Conservation (phyloP, 92 coral and sea anemone genomes). For the Bergia puertoricense region DNA sequence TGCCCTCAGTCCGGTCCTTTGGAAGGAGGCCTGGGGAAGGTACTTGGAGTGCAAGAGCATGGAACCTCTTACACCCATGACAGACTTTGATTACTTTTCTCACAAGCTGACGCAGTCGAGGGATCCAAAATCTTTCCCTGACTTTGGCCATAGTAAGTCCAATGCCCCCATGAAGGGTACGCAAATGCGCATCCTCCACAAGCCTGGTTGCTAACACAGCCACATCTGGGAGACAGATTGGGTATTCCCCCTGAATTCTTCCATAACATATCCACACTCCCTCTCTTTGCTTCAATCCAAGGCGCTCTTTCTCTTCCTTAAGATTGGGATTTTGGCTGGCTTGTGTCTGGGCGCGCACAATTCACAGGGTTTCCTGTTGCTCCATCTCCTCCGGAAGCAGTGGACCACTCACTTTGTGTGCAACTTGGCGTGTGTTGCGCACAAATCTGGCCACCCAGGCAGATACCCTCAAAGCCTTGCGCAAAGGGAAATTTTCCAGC, state of each 20-base stretch:
- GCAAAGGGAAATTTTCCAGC: too few species aligned
- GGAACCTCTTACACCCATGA: constrained; percentile 4
- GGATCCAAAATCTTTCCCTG: too few species aligned
- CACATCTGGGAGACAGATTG: not conserved
- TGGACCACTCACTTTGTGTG: not conserved
- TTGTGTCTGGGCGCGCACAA: too few species aligned
- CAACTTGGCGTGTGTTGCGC: too few species aligned
- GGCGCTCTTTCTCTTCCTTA: not conserved
- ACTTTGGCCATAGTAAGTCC: not conserved
- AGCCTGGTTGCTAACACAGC: not conserved
- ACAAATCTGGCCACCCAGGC: too few species aligned
- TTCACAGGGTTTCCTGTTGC: not conserved
- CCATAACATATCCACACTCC: not conserved
- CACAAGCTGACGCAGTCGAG: too few species aligned
- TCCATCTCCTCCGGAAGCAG: not conserved
- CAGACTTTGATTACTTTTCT: not conserved
- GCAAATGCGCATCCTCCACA: too few species aligned
- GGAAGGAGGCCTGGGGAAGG: too few species aligned
- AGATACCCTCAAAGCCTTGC: too few species aligned
- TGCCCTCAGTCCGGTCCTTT: not conserved
- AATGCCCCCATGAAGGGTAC: not conserved
- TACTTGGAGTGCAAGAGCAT: not conserved
- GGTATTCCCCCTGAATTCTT: not conserved
- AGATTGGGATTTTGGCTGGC: too few species aligned
- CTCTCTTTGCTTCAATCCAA: not conserved